phyloP scores from a whole-genome alignment of 2,797 vertebrate genomes.

The Sphenodon punctatus region DNA sequence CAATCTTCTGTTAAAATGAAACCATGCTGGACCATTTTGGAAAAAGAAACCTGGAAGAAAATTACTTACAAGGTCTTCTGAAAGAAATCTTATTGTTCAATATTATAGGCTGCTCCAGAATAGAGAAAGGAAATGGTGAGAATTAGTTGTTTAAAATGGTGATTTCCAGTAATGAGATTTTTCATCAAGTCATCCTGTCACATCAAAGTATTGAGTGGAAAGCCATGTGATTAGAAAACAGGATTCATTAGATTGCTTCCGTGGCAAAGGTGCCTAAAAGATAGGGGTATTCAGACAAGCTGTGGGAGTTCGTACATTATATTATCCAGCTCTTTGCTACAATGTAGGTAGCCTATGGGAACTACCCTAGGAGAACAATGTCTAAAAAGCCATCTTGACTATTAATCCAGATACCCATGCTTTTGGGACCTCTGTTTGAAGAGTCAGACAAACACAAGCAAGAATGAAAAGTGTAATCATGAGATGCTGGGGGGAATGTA shows the following conservation, averaged over 20 bases:
- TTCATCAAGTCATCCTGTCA: not conserved
- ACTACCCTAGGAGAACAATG: too few relatives aligned
- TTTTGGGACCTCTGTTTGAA: too few relatives aligned
- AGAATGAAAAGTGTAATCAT: not conserved
- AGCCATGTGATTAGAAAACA: not conserved
- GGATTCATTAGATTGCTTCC: not conserved
- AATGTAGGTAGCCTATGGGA: too few relatives aligned
- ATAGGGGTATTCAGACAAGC: too few relatives aligned
- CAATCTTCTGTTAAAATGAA: not conserved
- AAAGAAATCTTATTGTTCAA: too few relatives aligned
- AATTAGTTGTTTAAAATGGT: not conserved
- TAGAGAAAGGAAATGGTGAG: not conserved
- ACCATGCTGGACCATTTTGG: not conserved
- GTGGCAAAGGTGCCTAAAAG: not conserved
- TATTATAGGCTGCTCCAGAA: too few relatives aligned
- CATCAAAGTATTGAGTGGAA: not conserved
- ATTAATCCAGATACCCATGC: too few relatives aligned
- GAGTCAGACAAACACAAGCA: too few relatives aligned
- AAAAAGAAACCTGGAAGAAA: not conserved
- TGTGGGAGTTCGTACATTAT: too few relatives aligned
- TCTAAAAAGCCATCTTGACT: too few relatives aligned
- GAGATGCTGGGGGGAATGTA: not conserved
- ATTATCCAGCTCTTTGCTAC: too few relatives aligned
- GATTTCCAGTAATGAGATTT: not conserved
- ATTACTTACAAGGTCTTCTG: too few relatives aligned